Evolutionary conservation across 2,113 vertebrate genomes (phyloP).

Genomic region (Brachypodius melanocephalos): DNA sequence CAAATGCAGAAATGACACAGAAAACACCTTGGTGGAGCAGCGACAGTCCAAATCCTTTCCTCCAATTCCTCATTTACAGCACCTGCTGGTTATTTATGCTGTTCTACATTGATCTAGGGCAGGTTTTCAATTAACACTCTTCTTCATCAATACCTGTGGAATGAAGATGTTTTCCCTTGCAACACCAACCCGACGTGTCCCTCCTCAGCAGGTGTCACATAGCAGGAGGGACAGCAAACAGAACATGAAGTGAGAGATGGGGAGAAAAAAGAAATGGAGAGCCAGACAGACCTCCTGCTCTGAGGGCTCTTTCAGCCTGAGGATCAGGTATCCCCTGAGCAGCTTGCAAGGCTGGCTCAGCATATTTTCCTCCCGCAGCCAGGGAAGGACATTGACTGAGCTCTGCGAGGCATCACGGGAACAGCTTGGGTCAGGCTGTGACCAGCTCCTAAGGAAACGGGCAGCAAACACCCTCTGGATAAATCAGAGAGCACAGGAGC

Average conservation of each 20-base stretch:
- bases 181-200: background rate
- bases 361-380: background rate
- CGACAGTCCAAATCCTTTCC: background rate
- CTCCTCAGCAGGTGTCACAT: fast-evolving
- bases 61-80: background rate
- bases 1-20: background rate
- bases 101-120: background rate
- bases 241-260: background rate
- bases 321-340: background rate
- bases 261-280: background rate
- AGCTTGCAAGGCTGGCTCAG: background rate
- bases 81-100: background rate
- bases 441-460: background rate
- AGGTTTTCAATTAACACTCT: background rate
- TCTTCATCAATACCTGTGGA: background rate
- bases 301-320: background rate
- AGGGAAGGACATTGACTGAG: background rate
- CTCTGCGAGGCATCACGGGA: background rate
- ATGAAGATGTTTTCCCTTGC: background rate
- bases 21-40: background rate
- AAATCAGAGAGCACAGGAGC: background rate
- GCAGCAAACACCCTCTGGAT: background rate
- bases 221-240: background rate
- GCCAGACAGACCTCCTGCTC: background rate
- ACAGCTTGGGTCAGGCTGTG: fast-evolving